These are phyloP conservation scores for Hyles vespertilio DNA, from an alignment of 1,140 invertebrate species.

Conservation along the genomic window DNA sequence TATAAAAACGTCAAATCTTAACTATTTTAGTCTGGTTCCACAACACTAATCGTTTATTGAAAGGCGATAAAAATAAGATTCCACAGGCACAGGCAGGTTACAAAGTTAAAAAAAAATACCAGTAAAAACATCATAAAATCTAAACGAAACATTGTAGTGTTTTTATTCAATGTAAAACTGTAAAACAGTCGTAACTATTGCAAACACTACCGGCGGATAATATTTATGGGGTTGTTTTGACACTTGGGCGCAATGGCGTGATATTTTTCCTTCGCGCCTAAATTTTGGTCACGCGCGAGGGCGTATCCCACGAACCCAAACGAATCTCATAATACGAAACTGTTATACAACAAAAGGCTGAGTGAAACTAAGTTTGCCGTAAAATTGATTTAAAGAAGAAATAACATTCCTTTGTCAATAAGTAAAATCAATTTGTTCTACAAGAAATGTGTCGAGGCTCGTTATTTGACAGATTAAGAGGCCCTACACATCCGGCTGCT, in stretches of 20 bases:
- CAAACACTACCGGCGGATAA: slow-evolving; percentile 26
- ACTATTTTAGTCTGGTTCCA: too few species aligned
- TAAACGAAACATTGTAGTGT: too few species aligned
- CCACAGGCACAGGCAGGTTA: too few species aligned
- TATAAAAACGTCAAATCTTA: too few species aligned
- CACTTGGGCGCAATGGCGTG: slow-evolving; percentile 10
- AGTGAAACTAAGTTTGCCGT: slow-evolving; percentile 19
- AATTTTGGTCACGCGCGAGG: slow-evolving; percentile 30
- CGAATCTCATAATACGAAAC: slow-evolving; percentile 17
- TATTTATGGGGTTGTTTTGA: slow-evolving; percentile 34
- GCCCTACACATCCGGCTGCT: slow-evolving; percentile 1
- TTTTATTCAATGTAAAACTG: slow-evolving; percentile 11
- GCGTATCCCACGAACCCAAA: slow-evolving; percentile 11
- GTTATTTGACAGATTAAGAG: too few species aligned
- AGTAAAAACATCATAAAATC: too few species aligned
- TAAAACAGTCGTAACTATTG: slow-evolving; percentile 28
- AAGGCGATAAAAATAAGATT: too few species aligned
- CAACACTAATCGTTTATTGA: too few species aligned
- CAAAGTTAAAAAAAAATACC: too few species aligned
- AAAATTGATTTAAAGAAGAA: slow-evolving; percentile 19
- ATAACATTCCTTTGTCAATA: slow-evolving; percentile 4
- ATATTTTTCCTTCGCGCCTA: slow-evolving; percentile 30
- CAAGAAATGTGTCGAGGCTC: too few species aligned
- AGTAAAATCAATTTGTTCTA: too few species aligned
- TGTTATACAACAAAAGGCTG: slow-evolving; percentile 19